A percentile compares a stretch with the other conserved stretches of the same genome.
These are phyloP conservation scores for Hafferia zeledoni DNA, from an alignment of 2,797 vertebrate genomes.

Conservation along the genomic window DNA sequence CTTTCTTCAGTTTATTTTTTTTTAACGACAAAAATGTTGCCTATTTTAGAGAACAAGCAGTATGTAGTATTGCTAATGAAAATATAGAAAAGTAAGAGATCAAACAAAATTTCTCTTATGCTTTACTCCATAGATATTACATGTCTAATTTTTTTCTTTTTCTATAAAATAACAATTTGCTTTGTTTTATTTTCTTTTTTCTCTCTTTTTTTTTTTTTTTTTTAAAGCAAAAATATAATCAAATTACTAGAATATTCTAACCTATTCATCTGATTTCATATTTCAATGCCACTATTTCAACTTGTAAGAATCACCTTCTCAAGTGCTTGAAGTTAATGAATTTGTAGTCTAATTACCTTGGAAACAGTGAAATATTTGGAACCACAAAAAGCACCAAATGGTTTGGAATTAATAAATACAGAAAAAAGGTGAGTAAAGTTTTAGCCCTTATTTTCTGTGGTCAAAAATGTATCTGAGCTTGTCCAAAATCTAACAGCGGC, in stretches of 20 bases:
- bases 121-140: background rate
- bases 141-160: background rate
- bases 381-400: fast-evolving
- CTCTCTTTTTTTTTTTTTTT: background rate
- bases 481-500: background rate
- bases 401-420: background rate
- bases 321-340: background rate
- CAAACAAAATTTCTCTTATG: background rate
- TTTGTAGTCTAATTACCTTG: background rate
- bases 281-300: background rate
- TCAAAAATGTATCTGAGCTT: background rate
- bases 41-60: background rate
- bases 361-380: background rate
- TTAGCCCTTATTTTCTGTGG: background rate
- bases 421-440: background rate
- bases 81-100: background rate
- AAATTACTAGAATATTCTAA: background rate
- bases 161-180: background rate
- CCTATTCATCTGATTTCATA: background rate
- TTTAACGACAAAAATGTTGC: background rate
- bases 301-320: background rate
- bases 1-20: background rate
- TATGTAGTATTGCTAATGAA: background rate
- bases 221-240: background rate
- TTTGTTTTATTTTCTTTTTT: background rate